Evolutionary conservation across 2,113 vertebrate species (phyloP).

Genomic region (Neodon shergylaensis): DNA sequence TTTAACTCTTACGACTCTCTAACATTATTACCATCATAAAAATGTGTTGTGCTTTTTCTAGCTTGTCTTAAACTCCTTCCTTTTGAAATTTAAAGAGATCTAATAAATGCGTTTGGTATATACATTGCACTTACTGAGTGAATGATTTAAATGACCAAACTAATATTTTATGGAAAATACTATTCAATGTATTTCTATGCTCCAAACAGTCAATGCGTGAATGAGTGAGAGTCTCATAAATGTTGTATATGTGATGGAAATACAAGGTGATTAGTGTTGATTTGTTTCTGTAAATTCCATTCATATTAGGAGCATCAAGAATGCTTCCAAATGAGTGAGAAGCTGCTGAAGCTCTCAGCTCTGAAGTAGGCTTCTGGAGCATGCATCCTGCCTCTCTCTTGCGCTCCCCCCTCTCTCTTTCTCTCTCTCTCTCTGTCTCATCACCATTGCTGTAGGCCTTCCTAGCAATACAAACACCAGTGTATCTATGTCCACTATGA

Average conservation of each 20-base stretch:
- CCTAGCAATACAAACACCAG: not conserved
- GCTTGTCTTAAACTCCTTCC: not conserved
- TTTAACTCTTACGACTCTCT: not conserved
- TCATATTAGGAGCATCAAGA: slow-evolving; percentile 34
- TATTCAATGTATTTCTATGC: not conserved
- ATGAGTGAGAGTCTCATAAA: not conserved
- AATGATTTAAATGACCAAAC: not conserved
- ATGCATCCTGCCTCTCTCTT: not conserved
- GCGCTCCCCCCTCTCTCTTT: not conserved
- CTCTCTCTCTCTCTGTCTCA: not conserved
- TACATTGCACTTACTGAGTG: not conserved
- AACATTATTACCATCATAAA: not conserved
- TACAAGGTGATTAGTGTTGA: not conserved
- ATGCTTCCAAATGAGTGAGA: not conserved
- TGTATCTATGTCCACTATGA: not conserved
- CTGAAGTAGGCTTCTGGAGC: not conserved
- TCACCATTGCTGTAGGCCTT: not conserved
- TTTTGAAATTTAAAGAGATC: not conserved
- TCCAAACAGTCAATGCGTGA: not conserved
- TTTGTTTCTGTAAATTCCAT: not conserved
- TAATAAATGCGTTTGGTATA: not conserved
- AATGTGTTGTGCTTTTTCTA: not conserved
- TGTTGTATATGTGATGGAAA: not conserved
- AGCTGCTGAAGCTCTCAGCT: not conserved
- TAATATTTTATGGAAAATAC: not conserved